Percentiles rank a stretch among this genome's conserved stretches.
Evolutionary conservation across 2,888 invertebrate species (phyloP).

Genomic region (Vesta saturnalis): DNA sequence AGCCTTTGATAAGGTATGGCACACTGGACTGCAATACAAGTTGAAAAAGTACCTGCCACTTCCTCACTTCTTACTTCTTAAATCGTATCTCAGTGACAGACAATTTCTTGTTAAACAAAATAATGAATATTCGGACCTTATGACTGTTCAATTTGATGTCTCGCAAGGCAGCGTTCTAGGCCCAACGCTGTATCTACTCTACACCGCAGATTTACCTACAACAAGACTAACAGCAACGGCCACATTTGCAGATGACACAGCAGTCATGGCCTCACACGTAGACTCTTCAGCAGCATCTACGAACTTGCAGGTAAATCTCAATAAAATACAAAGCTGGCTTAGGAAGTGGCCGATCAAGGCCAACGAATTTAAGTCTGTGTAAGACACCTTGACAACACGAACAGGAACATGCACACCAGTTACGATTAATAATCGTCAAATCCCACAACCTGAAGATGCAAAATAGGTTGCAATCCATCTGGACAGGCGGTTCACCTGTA

Average conservation of each 20-base stretch:
- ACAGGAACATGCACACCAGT: too few relatives aligned
- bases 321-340: neutral
- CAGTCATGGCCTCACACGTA: neutral
- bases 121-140: neutral
- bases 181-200: too few relatives aligned
- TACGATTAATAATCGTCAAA: too few relatives aligned
- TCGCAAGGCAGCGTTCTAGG: too few relatives aligned
- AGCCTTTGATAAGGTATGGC: too few relatives aligned
- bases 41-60: neutral
- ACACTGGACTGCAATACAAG: neutral
- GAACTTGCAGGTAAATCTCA: neutral
- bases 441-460: too few relatives aligned
- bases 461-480: too few relatives aligned
- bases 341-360: too few relatives aligned
- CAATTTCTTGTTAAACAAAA: neutral
- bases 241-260: too few relatives aligned
- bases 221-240: neutral
- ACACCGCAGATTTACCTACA: slow-evolving; percentile 7
- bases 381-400: too few relatives aligned
- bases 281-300: neutral
- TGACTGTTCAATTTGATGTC: neutral
- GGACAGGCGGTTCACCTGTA: neutral
- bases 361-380: too few relatives aligned
- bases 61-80: neutral
- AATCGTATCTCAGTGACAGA: neutral